These are phyloP conservation scores for Lepidocyrtinus sp. DNA, from an alignment of 2,888 invertebrate species.

Conservation along the genomic window DNA sequence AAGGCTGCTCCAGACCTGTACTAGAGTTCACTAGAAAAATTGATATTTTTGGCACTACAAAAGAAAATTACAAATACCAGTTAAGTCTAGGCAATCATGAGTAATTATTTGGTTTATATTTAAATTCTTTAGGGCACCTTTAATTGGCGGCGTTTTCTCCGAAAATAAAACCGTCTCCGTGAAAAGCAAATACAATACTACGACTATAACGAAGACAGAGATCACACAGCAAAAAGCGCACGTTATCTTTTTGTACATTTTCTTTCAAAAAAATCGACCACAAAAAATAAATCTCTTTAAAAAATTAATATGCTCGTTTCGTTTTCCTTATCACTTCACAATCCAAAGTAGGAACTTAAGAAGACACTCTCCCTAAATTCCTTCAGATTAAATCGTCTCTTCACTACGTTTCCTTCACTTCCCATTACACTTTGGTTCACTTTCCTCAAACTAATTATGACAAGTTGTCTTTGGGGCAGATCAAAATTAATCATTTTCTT, in stretches of 20 bases:
- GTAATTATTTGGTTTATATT: too few relatives aligned
- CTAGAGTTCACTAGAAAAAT: constrained; percentile 30
- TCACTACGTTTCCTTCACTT: background rate
- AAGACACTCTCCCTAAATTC: too few relatives aligned
- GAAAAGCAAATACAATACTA: constrained; percentile 48
- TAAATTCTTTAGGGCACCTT: too few relatives aligned
- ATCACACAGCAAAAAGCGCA: constrained; percentile 58
- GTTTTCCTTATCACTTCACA: too few relatives aligned
- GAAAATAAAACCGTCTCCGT: constrained; percentile 40
- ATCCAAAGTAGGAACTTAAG: too few relatives aligned
- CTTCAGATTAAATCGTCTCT: background rate
- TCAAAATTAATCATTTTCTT: background rate
- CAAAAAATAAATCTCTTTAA: background rate
- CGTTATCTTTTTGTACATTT: constrained; percentile 62
- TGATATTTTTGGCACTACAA: constrained; percentile 28
- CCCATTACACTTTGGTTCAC: background rate
- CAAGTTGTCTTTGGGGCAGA: too few relatives aligned
- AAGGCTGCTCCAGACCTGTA: constrained; percentile 22
- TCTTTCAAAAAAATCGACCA: constrained; percentile 2
- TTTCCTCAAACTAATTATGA: background rate
- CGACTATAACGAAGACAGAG: constrained; percentile 45
- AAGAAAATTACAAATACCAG: too few relatives aligned
- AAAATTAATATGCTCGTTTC: too few relatives aligned
- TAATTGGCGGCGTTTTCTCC: constrained; percentile 30
- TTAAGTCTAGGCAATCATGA: too few relatives aligned